Percentiles rank a stretch among this genome's conserved stretches.
These are phyloP conservation scores for Limnephilus auricula DNA, from an alignment of 2,888 invertebrate species.

Conservation along the genomic window DNA sequence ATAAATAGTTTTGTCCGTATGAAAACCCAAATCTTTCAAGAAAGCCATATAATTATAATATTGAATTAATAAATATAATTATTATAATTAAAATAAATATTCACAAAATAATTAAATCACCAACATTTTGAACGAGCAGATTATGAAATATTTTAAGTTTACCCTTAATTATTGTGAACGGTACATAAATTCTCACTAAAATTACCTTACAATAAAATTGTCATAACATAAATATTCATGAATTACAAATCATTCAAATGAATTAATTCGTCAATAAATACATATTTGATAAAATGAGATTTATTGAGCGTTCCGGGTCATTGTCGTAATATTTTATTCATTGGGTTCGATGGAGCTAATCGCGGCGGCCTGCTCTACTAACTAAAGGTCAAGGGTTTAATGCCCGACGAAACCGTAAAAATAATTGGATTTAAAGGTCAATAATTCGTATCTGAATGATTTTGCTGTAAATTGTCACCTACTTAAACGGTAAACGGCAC, in stretches of 20 bases:
- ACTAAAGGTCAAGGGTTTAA: background rate
- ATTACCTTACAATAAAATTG: background rate
- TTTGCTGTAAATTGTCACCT: background rate
- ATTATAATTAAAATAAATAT: no score
- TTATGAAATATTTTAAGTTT: no score
- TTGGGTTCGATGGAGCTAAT: background rate
- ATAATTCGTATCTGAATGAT: background rate
- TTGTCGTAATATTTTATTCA: background rate
- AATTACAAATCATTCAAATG: no score
- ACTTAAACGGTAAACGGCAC: no score
- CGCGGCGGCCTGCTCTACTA: background rate
- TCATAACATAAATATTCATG: no score
- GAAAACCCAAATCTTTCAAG: no score
- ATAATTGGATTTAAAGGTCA: background rate
- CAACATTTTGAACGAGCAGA: no score
- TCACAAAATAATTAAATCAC: no score
- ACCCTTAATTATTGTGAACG: background rate
- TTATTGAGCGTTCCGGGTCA: background rate
- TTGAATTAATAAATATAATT: no score
- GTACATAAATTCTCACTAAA: background rate
- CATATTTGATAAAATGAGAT: background rate
- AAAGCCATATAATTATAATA: no score
- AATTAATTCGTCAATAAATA: background rate
- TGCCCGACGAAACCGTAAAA: background rate
- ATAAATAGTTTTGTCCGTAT: no score